Percentiles rank a stretch among this genome's conserved stretches.
phyloP scores from a whole-genome alignment of 2,113 vertebrate species.

The Colinus virginianus region DNA sequence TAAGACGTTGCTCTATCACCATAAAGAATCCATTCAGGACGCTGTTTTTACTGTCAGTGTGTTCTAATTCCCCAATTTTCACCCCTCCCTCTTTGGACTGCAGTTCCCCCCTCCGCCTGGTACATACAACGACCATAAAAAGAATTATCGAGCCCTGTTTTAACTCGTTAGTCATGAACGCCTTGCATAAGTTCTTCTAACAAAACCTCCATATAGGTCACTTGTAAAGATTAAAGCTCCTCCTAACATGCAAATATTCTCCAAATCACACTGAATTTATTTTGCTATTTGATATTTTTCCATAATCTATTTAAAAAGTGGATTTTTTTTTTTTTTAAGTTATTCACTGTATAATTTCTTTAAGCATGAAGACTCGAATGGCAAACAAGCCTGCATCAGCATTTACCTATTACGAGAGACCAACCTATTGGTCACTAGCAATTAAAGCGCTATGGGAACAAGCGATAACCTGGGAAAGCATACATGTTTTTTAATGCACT shows the following conservation, averaged over 20 bases:
- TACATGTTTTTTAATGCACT: not conserved
- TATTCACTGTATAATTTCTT: too few species aligned
- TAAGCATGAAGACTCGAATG: too few species aligned
- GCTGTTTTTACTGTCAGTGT: not conserved
- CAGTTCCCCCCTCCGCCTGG: not conserved
- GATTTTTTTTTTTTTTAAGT: too few species aligned
- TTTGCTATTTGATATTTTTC: not conserved
- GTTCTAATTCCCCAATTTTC: not conserved
- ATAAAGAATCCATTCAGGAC: not conserved
- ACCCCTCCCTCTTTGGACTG: not conserved
- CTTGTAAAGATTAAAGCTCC: not conserved
- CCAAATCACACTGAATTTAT: not conserved
- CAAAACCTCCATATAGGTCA: rapidly evolving
- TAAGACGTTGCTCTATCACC: rapidly evolving
- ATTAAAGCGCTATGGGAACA: not conserved
- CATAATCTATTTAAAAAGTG: not conserved
- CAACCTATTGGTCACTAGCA: too few species aligned
- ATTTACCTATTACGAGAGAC: too few species aligned
- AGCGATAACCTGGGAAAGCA: not conserved
- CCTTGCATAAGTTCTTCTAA: not conserved
- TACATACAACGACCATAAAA: not conserved
- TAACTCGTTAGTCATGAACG: not conserved
- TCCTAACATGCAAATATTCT: not conserved
- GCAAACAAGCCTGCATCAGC: too few species aligned
- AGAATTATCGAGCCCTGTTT: not conserved